phyloP scores from a whole-genome alignment of 2,888 invertebrate genomes.

The Ophioninae sp. region DNA sequence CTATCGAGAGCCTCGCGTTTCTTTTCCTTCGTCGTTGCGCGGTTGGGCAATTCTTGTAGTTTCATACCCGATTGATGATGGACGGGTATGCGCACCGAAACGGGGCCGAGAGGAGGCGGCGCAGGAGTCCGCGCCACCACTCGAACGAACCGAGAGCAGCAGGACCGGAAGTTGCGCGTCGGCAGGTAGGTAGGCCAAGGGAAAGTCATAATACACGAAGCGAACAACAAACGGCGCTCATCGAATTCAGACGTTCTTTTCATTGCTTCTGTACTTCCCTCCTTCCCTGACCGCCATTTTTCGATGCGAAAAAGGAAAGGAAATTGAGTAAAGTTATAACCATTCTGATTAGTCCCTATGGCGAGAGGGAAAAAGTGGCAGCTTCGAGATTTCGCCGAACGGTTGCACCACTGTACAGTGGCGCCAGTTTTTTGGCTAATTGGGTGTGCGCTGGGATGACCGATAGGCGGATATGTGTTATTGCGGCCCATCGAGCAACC shows the following conservation, averaged over 20 bases:
- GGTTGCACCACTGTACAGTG: slow-evolving; percentile 4
- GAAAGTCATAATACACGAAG: slow-evolving; percentile 49
- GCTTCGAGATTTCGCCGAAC: slow-evolving; percentile 1
- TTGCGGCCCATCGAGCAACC: slow-evolving; percentile 16
- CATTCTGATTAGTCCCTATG: neutral
- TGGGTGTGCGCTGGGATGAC: slow-evolving; percentile 19
- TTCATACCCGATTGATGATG: slow-evolving; percentile 49
- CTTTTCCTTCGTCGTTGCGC: neutral
- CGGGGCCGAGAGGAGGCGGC: neutral
- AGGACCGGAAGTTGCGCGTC: slow-evolving; percentile 59
- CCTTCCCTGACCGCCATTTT: neutral
- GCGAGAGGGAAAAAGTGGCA: neutral
- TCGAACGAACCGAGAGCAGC: slow-evolving; percentile 12
- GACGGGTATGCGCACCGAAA: slow-evolving; percentile 3
- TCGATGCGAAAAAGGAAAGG: neutral
- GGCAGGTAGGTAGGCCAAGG: slow-evolving; percentile 57
- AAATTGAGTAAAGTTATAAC: neutral
- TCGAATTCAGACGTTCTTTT: neutral
- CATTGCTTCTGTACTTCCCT: neutral
- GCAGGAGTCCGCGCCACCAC: neutral
- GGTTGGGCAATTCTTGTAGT: slow-evolving; percentile 29
- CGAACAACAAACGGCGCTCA: neutral
- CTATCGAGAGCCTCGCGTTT: slow-evolving; percentile 14
- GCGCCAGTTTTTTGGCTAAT: slow-evolving; percentile 39
- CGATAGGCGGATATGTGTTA: slow-evolving; percentile 39